phyloP scores from a whole-genome alignment of 2,797 vertebrate species.

The Bradypodion pumilum region DNA sequence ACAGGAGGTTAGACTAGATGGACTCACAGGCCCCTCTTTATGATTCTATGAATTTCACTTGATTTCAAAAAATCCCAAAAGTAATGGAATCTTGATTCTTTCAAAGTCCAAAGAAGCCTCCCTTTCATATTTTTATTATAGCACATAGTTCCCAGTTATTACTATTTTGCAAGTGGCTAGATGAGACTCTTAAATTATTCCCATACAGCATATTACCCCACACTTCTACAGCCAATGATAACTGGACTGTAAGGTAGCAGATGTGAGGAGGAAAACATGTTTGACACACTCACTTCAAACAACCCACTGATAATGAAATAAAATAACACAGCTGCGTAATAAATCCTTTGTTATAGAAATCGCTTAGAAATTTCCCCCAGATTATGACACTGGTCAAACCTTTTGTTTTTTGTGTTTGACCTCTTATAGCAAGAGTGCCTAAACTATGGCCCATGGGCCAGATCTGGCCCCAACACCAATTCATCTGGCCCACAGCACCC shows the following conservation, averaged over 20 bases:
- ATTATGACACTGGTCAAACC: not conserved
- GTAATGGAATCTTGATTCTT: too few species aligned
- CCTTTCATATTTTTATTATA: not conserved
- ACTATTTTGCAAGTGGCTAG: not conserved
- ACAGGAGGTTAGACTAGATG: too few species aligned
- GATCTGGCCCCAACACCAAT: too few species aligned
- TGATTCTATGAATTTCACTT: too few species aligned
- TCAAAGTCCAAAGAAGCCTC: too few species aligned
- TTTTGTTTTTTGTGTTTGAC: constrained; percentile 13
- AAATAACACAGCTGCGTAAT: not conserved
- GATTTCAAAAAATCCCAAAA: too few species aligned
- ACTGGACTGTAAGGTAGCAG: not conserved
- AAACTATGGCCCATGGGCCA: too few species aligned
- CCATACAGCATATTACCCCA: too few species aligned
- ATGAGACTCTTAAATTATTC: not conserved
- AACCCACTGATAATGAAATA: not conserved
- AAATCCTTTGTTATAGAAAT: not conserved
- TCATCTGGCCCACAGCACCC: too few species aligned
- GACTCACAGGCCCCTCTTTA: too few species aligned
- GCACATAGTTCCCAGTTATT: not conserved
- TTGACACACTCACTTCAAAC: not conserved
- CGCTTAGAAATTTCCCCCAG: not conserved
- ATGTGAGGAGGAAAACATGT: not conserved
- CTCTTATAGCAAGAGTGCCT: too few species aligned
- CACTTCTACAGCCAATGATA: not conserved